Percentiles rank a stretch among this genome's conserved stretches.
phyloP scores from a whole-genome alignment of 2,113 vertebrate species.

The human region DNA sequence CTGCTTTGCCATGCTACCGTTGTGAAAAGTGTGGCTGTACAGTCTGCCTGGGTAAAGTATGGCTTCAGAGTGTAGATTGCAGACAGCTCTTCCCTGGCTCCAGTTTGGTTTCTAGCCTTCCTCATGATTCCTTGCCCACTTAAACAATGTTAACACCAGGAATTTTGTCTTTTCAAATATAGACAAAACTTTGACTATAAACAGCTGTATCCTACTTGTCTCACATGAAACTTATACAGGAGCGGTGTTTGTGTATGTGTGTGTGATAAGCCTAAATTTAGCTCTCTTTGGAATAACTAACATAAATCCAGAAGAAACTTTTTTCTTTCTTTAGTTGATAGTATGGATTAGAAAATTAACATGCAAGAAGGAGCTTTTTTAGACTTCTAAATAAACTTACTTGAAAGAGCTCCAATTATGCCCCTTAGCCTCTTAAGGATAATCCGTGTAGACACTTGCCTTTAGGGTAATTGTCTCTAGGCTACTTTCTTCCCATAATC shows the following conservation, averaged over 20 bases:
- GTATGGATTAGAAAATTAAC: no score
- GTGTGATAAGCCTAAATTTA: constrained; percentile 25
- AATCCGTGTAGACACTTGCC: not conserved
- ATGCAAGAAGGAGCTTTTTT: not conserved
- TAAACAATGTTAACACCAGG: not conserved
- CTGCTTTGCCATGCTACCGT: not conserved
- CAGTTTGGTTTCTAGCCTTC: constrained; percentile 1
- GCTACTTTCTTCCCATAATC: constrained; percentile 29
- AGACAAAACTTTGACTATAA: constrained; percentile 39
- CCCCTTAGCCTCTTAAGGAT: not conserved
- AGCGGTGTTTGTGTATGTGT: not conserved
- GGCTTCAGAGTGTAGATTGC: not conserved
- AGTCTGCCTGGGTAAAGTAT: not conserved
- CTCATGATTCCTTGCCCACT: not conserved
- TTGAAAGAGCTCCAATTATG: not conserved
- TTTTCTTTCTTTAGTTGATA: not conserved
- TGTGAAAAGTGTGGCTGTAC: not conserved
- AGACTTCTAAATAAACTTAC: constrained; percentile 16
- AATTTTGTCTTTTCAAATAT: constrained; percentile 35
- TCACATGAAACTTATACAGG: constrained; percentile 36
- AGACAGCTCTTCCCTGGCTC: not conserved
- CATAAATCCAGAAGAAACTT: constrained; percentile 28
- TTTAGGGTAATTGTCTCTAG: constrained; percentile 37
- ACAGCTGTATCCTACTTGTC: constrained; percentile 10
- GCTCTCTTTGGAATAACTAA: not conserved